These are phyloP conservation scores for Poeciliopsis prolifica DNA, from an alignment of 2,113 vertebrate genomes.

Conservation along the genomic window DNA sequence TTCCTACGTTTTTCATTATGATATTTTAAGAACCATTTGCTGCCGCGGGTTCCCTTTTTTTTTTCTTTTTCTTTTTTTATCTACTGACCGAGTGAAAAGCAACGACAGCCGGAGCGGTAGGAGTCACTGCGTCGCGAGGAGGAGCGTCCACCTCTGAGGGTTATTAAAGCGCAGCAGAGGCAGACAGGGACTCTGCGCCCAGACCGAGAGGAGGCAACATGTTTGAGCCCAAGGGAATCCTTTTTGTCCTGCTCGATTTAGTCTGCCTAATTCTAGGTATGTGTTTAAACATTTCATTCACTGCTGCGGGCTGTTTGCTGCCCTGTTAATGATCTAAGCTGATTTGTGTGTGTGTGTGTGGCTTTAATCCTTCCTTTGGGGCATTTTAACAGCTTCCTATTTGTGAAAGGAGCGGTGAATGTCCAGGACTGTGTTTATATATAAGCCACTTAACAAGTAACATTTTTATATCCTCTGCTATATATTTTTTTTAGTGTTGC, in stretches of 20 bases:
- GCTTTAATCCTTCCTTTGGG: slow-evolving; percentile 27
- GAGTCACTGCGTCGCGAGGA: slow-evolving; percentile 25
- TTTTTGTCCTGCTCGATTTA: slow-evolving; percentile 88
- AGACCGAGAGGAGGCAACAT: slow-evolving; percentile 74
- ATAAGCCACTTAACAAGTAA: not conserved
- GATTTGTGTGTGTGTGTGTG: slow-evolving; percentile 4
- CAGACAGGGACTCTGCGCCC: slow-evolving; percentile 6
- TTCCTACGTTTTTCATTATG: not conserved
- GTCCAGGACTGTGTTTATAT: not conserved
- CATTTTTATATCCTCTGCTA: not conserved
- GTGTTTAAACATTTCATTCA: slow-evolving; percentile 48
- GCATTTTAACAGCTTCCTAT: slow-evolving; percentile 15
- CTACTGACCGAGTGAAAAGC: slow-evolving; percentile 2
- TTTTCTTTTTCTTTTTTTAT: not conserved
- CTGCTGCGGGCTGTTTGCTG: not conserved
- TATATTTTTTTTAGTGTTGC: not conserved
- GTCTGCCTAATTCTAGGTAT: slow-evolving; percentile 89
- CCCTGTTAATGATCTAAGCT: slow-evolving; percentile 11
- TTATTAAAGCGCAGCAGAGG: slow-evolving; percentile 45
- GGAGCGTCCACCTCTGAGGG: slow-evolving; percentile 45
- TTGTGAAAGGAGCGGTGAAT: slow-evolving; percentile 48
- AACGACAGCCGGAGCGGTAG: not conserved
- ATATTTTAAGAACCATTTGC: not conserved
- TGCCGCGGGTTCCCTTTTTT: not conserved
- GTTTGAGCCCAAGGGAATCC: slow-evolving; percentile 90